A percentile compares a stretch with the other conserved stretches of the same genome.
Conservation (phyloP, 2,113 vertebrate genomes). For the Ptyas mucosa region DNA sequence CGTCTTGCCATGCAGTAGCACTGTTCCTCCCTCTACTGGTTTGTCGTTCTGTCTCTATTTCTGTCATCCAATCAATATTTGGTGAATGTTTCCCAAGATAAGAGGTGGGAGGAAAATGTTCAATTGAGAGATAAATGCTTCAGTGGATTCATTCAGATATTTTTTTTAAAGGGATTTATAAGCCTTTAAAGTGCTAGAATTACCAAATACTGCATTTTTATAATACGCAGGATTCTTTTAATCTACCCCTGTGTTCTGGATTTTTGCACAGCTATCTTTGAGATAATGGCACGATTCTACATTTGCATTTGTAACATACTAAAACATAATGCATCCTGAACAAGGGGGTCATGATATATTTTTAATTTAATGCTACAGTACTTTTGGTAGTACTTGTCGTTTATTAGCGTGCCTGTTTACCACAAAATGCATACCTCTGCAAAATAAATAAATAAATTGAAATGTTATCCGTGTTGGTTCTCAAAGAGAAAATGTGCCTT, state of each 20-base stretch:
- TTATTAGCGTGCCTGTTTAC: conserved; percentile 51
- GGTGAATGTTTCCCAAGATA: neutral
- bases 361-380: conserved; percentile 56
- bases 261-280: conserved; percentile 31
- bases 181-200: neutral
- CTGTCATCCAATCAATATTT: neutral
- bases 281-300: conserved; percentile 5
- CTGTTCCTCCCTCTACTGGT: neutral
- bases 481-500: conserved; percentile 46
- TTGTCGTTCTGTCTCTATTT: neutral
- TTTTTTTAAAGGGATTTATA: neutral
- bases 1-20: neutral
- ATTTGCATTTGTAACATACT: conserved; percentile 39
- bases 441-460: conserved; percentile 7
- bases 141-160: neutral
- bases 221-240: conserved; percentile 23
- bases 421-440: conserved; percentile 50
- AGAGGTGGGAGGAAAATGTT: neutral
- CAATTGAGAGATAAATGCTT: neutral
- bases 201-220: conserved; percentile 15
- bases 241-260: neutral
- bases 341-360: conserved; percentile 41
- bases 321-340: conserved; percentile 40
- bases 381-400: conserved; percentile 49
- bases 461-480: conserved; percentile 29